Evolutionary conservation across 1,140 invertebrate genomes (phyloP).

Genomic region (Drosophila varians): DNA sequence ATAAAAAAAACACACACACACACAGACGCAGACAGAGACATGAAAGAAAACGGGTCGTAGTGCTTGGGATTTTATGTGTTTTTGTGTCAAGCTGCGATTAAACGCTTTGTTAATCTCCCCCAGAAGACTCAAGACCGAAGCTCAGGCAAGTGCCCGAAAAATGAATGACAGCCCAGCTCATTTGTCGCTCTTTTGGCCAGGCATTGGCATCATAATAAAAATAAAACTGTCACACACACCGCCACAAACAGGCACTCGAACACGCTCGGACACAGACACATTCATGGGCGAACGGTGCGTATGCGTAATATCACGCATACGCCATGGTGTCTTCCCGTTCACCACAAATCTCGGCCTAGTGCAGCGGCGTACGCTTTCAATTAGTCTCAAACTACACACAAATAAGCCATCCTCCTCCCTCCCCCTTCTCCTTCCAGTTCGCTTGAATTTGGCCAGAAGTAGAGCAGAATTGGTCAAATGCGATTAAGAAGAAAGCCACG

Average conservation of each 20-base stretch:
- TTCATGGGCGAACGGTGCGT: constrained; percentile 31
- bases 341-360: constrained; percentile 36
- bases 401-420: constrained; percentile 12
- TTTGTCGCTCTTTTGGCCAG: constrained; percentile 12
- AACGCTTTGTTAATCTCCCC: constrained; percentile 71
- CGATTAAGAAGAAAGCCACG: constrained; percentile 63
- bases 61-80: constrained; percentile 23
- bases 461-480: constrained; percentile 56
- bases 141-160: constrained; percentile 31
- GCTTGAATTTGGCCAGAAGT: constrained; percentile 19
- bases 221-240: constrained; percentile 18
- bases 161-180: constrained; percentile 19
- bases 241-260: neutral
- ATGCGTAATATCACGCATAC: constrained; percentile 57
- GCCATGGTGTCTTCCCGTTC: constrained; percentile 16
- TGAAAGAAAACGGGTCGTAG: no score
- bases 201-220: constrained; percentile 35
- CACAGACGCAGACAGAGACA: no score
- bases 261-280: neutral
- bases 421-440: neutral
- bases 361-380: constrained; percentile 41
- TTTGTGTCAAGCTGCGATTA: constrained; percentile 71
- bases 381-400: constrained; percentile 50
- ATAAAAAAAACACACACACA: constrained; percentile 47
- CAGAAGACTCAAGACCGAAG: constrained; percentile 34